These are phyloP conservation scores for Dioctria linearis DNA, from an alignment of 2,888 invertebrate species.

Conservation along the genomic window DNA sequence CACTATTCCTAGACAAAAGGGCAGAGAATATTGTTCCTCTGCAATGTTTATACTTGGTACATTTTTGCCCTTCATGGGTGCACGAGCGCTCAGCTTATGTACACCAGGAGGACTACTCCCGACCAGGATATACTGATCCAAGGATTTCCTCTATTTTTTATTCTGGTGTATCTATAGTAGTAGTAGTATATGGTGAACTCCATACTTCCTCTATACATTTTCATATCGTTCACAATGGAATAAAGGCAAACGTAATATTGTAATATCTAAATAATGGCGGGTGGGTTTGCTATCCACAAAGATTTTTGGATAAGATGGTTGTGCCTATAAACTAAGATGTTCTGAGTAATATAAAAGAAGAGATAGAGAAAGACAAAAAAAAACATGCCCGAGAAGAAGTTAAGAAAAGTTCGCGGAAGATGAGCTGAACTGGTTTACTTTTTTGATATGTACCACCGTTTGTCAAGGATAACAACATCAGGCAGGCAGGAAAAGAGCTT, in stretches of 20 bases:
- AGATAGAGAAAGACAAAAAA: not conserved
- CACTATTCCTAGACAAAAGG: slow-evolving; percentile 22
- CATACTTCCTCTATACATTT: slow-evolving; percentile 40
- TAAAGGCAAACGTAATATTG: slow-evolving; percentile 48
- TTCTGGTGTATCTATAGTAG: no score
- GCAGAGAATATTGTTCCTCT: slow-evolving; percentile 17
- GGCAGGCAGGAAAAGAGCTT: slow-evolving; percentile 23
- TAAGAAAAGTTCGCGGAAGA: slow-evolving; percentile 16
- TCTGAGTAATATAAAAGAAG: slow-evolving; percentile 37
- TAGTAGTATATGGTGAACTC: not conserved
- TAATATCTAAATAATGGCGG: slow-evolving; percentile 46
- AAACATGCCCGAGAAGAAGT: not conserved
- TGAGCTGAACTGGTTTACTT: not conserved
- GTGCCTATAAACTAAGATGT: slow-evolving; percentile 46
- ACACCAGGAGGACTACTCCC: not conserved
- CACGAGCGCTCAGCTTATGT: not conserved
- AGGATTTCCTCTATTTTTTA: slow-evolving; percentile 1
- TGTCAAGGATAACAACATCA: slow-evolving; percentile 31
- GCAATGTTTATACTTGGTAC: slow-evolving; percentile 3
- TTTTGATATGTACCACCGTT: not conserved
- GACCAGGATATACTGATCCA: slow-evolving; percentile 26
- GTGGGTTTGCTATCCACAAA: slow-evolving; percentile 27
- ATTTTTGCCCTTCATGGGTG: slow-evolving; percentile 18
- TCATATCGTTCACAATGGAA: slow-evolving; percentile 46
- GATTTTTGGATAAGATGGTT: slow-evolving; percentile 24